Evolutionary conservation across 2,797 vertebrate genomes (phyloP).

Genomic region (Hydrolagus colliei): DNA sequence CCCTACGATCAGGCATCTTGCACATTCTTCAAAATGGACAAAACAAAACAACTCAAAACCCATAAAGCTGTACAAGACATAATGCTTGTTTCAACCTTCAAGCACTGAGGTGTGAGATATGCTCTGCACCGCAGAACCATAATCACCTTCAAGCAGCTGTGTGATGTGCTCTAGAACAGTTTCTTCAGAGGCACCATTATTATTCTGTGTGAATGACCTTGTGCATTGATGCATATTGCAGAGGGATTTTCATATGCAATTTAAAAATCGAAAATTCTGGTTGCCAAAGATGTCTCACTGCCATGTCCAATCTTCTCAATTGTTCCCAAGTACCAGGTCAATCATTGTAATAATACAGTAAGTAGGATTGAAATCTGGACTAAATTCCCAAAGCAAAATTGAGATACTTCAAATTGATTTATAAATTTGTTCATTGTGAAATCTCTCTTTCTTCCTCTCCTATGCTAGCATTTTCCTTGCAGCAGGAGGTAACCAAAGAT

Average conservation of each 20-base stretch:
- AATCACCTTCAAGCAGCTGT: background rate
- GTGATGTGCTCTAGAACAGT: conserved; percentile 6
- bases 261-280: background rate
- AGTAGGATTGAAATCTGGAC: background rate
- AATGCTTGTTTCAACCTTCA: background rate
- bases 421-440: background rate
- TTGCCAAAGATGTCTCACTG: background rate
- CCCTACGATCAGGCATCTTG: too few relatives aligned
- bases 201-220: background rate
- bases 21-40: background rate
- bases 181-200: background rate
- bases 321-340: background rate
- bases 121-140: background rate
- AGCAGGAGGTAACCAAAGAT: too few relatives aligned
- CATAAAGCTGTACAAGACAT: background rate
- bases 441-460: background rate
- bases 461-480: background rate
- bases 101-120: conserved; percentile 12
- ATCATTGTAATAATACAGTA: background rate
- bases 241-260: background rate
- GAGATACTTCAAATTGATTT: background rate
- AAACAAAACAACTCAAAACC: background rate
- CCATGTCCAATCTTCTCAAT: background rate
- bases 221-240: background rate
- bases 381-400: background rate